Percentiles rank a stretch among this genome's conserved stretches.
phyloP scores from a whole-genome alignment of 2,113 vertebrate species.

The Gavia stellata region DNA sequence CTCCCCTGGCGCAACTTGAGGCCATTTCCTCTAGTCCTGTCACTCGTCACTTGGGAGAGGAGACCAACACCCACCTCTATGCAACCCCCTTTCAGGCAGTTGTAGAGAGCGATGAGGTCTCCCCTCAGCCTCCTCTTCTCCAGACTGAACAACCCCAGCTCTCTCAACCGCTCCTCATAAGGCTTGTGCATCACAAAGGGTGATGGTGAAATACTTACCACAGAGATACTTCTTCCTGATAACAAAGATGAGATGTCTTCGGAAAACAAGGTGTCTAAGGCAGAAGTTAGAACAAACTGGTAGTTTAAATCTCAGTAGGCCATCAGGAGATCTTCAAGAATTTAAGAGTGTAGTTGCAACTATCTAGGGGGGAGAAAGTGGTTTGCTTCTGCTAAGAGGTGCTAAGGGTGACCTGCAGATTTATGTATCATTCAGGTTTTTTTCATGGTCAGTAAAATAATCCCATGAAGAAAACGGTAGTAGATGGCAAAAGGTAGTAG shows the following conservation, averaged over 20 bases:
- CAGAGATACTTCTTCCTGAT: not conserved
- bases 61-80: too few relatives aligned
- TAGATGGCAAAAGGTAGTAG: not conserved
- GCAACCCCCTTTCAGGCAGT: too few relatives aligned
- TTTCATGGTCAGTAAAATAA: not conserved
- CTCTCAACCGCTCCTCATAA: too few relatives aligned
- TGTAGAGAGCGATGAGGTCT: too few relatives aligned
- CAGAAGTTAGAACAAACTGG: not conserved
- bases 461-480: not conserved
- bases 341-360: not conserved
- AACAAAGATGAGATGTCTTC: not conserved
- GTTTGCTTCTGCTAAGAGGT: not conserved
- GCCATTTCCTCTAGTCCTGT: too few relatives aligned
- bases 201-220: not conserved
- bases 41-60: too few relatives aligned
- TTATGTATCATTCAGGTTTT: not conserved
- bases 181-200: not conserved
- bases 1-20: too few relatives aligned
- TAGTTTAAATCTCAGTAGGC: not conserved
- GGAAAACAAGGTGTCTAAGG: not conserved
- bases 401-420: not conserved
- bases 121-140: too few relatives aligned
- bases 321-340: not conserved
- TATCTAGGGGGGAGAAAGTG: not conserved
- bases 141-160: too few relatives aligned